phyloP scores from a whole-genome alignment of 2,888 invertebrate species.

The Phrixothrix hirtus region DNA sequence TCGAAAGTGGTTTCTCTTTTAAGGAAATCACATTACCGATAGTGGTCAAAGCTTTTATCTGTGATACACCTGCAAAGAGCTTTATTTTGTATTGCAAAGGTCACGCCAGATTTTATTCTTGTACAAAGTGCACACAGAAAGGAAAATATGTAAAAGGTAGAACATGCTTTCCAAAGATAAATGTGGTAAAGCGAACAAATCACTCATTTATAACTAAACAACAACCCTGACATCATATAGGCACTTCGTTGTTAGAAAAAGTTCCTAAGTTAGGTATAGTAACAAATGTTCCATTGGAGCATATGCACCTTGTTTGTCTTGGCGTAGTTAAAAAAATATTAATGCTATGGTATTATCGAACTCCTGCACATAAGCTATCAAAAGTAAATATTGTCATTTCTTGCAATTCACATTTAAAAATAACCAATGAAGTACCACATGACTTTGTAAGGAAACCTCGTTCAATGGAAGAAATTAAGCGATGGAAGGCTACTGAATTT shows the following conservation, averaged over 20 bases:
- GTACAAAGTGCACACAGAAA: not conserved
- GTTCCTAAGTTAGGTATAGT: not conserved
- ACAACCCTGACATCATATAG: not conserved
- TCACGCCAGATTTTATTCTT: not conserved
- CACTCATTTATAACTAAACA: not conserved
- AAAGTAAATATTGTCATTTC: too few species aligned
- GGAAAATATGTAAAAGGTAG: not conserved
- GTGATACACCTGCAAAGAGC: not conserved
- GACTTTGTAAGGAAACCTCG: conserved; percentile 21
- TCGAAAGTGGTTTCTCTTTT: not conserved
- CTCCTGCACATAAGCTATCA: not conserved
- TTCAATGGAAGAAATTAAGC: conserved; percentile 15
- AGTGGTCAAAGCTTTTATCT: not conserved
- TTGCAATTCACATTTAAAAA: not conserved
- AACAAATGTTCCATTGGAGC: not conserved
- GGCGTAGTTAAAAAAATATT: not conserved
- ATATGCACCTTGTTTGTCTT: not conserved
- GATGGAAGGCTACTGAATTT: conserved; percentile 34
- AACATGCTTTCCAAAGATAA: not conserved
- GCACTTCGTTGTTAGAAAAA: not conserved
- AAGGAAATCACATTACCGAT: too few species aligned
- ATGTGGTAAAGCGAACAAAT: not conserved
- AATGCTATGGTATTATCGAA: not conserved
- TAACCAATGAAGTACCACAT: not conserved
- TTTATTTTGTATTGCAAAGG: not conserved